Evolutionary conservation across 1,140 invertebrate species (phyloP).

Genomic region (Penaeus chinensis): DNA sequence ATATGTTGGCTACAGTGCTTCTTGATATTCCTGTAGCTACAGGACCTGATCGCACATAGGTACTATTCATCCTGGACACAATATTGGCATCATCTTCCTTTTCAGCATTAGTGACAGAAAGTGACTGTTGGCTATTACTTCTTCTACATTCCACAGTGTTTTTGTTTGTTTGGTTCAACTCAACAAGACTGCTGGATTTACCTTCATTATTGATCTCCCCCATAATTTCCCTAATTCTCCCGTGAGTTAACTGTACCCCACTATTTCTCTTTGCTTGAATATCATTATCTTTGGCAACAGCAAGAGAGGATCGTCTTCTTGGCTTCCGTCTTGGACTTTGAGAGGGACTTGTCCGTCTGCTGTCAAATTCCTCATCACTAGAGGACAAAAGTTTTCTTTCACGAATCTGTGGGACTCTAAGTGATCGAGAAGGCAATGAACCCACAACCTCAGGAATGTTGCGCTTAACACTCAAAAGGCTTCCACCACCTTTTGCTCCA

Average conservation of each 20-base stretch:
- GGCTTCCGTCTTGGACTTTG: conserved; percentile 42
- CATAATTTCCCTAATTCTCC: conserved; percentile 21
- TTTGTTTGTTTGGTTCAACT: conserved; percentile 12
- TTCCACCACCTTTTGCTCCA: background rate
- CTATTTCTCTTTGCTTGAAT: background rate
- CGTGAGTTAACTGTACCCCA: background rate
- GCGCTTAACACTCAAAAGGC: background rate
- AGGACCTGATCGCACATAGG: background rate
- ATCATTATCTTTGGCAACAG: conserved; percentile 11
- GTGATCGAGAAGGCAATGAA: conserved; percentile 5
- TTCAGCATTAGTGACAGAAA: background rate
- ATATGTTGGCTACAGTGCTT: background rate
- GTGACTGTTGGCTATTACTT: conserved; percentile 49
- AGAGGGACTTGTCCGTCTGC: conserved; percentile 34
- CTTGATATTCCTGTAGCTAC: background rate
- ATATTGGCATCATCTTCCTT: conserved; percentile 1
- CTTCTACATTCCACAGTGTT: conserved; percentile 22
- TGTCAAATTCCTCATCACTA: conserved; percentile 44
- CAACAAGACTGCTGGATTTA: conserved; percentile 44
- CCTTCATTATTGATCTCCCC: conserved; percentile 43
- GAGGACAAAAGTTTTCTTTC: conserved; percentile 27
- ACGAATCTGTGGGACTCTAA: background rate
- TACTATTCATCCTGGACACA: conserved; percentile 3
- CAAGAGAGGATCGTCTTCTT: conserved; percentile 6
- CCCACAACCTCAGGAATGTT: background rate